Base-by-base conservation (phyloP, 2,888 invertebrate species). In the Craniophora ligustri region DNA sequence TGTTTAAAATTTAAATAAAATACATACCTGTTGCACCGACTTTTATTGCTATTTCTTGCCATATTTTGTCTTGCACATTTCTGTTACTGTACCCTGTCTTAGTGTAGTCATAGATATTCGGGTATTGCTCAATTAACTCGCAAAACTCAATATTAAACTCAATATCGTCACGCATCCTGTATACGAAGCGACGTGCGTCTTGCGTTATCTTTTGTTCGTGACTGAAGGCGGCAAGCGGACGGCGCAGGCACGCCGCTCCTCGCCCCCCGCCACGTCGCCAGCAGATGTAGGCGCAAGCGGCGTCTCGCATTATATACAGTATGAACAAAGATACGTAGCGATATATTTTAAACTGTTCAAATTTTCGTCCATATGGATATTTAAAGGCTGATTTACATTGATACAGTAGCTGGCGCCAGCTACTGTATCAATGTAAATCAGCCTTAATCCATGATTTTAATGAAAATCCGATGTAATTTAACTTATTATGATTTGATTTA, bases 21-120 rank as follows among this genome's bases (percentile, higher is more conserved):
- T 35, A 55, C 58, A 46, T 44, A 55, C 55, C 23, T 23, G 23
- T 23, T 57, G 18, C 61, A 32, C 50, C 46, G 49, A 60, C 31
- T 65, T 60, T 57, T 38, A 38, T 40, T 59, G 45, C 58, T 47
- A 62, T 62, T 56, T 49, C 56, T 40, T 35, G 23, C 59, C 66
- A 62, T 59, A 50, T 50, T 66, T 66, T 56, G 32, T 66, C 62
- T 53, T 56, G 66, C 28, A 59, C 66, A 62, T 51, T 59, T 56
- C 56, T 53, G 31, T 65, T 65, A 56, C 59, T 53, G 45, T 64
- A 59, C 39, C 41, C 49, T 38, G 57, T 36, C 45, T 49, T 57
- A 54, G 35, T 58, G 34, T 62, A 57, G 41, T 62, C 57, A 40
- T 59, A 64, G 31, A 64, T 30, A 51, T 23, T 31, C 35, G 59